phyloP scores from a whole-genome alignment of 2,888 invertebrate genomes.

The Ophonus ardosiacus region DNA sequence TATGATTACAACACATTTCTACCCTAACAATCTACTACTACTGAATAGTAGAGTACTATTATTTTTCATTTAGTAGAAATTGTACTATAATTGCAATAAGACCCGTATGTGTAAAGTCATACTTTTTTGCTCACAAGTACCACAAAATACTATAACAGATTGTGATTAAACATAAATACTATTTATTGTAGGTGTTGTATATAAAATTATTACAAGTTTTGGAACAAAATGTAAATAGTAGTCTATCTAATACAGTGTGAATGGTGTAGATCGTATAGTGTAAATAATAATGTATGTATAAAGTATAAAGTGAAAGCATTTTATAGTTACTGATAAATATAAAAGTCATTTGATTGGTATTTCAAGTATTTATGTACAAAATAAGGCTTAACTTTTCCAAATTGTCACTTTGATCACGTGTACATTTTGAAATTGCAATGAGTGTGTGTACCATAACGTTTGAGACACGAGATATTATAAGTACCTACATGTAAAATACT shows the following conservation, averaged over 20 bases:
- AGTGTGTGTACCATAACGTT: slow-evolving; percentile 44
- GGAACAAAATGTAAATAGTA: slow-evolving; percentile 57
- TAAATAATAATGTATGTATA: slow-evolving; percentile 51
- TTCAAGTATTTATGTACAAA: slow-evolving; percentile 59
- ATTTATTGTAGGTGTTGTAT: slow-evolving; percentile 62
- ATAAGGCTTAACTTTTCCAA: slow-evolving; percentile 55
- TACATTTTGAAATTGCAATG: slow-evolving; percentile 53
- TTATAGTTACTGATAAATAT: slow-evolving; percentile 41
- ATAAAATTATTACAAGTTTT: slow-evolving; percentile 59
- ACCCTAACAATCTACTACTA: not conserved
- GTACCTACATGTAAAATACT: slow-evolving; percentile 11
- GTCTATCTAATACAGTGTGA: slow-evolving; percentile 49
- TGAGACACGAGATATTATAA: slow-evolving; percentile 42
- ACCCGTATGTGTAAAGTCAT: slow-evolving; percentile 15
- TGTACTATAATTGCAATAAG: slow-evolving; percentile 37
- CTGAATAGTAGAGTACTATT: not conserved
- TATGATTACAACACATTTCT: slow-evolving; percentile 9
- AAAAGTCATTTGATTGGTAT: slow-evolving; percentile 35
- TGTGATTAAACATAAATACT: slow-evolving; percentile 56
- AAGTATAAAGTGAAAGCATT: slow-evolving; percentile 51
- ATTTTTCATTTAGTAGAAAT: slow-evolving; percentile 11
- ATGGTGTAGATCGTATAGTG: slow-evolving; percentile 37
- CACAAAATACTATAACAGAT: slow-evolving; percentile 56
- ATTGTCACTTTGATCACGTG: slow-evolving; percentile 56
- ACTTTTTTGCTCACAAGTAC: slow-evolving; percentile 55